These are phyloP conservation scores for Ochropacha duplaris DNA, from an alignment of 2,888 invertebrate genomes.

Conservation along the genomic window DNA sequence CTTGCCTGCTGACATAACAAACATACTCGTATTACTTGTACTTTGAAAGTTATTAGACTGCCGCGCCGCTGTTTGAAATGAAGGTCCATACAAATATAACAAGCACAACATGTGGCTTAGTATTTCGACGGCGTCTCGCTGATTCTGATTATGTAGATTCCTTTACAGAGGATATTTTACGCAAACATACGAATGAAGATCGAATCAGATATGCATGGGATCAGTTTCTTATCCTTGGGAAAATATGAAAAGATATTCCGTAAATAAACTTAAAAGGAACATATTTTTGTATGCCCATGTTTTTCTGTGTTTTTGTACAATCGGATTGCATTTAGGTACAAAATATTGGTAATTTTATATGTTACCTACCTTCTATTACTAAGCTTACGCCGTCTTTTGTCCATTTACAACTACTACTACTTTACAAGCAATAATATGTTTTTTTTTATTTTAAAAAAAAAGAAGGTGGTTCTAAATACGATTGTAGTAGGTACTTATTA, in stretches of 20 bases:
- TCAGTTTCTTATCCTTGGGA: constrained; percentile 65
- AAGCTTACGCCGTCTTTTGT: no score
- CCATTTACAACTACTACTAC: no score
- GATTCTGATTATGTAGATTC: constrained; percentile 76
- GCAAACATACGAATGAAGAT: constrained; percentile 73
- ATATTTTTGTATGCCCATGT: constrained; percentile 34
- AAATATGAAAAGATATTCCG: constrained; percentile 61
- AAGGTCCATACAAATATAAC: constrained; percentile 1
- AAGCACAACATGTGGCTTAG: constrained; percentile 50
- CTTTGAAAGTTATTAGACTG: neutral
- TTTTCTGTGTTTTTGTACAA: constrained; percentile 22
- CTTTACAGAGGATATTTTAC: constrained; percentile 67
- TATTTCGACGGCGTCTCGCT: constrained; percentile 66
- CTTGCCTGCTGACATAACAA: no score
- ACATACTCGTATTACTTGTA: no score
- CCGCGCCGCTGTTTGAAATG: neutral
- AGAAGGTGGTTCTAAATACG: no score
- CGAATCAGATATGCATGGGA: constrained; percentile 77
- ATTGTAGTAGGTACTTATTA: no score
- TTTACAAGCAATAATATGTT: no score
- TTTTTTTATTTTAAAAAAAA: no score
- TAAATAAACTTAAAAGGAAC: constrained; percentile 59
- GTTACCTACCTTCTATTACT: constrained; percentile 5
- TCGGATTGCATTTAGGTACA: constrained; percentile 3
- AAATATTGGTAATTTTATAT: constrained; percentile 11